Percentiles rank a stretch among this genome's conserved stretches.
phyloP scores from a whole-genome alignment of 2,797 vertebrate genomes.

The Gallinago stenura region DNA sequence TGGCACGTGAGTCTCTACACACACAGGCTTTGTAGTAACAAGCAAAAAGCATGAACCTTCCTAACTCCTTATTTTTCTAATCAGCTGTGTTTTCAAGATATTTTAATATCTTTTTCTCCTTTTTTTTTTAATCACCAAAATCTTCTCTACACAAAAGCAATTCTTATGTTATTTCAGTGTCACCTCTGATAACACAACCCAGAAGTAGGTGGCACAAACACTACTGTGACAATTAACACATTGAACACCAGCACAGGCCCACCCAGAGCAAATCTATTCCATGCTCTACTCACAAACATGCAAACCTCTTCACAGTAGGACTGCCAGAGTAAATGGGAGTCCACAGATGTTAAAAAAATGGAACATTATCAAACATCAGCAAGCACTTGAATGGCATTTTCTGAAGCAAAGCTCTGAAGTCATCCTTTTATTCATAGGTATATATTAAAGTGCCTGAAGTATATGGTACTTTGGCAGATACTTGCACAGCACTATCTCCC shows the following conservation, averaged over 20 bases:
- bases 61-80: not conserved
- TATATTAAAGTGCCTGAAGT: not conserved
- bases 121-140: not conserved
- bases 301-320: not conserved
- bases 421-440: not conserved
- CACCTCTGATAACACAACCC: not conserved
- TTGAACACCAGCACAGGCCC: not conserved
- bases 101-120: rapidly evolving
- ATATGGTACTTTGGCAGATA: not conserved
- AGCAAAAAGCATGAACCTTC: not conserved
- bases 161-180: not conserved
- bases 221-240: not conserved
- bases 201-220: not conserved
- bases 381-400: not conserved
- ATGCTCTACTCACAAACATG: not conserved
- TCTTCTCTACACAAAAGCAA: not conserved
- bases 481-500: not conserved
- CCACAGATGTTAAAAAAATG: not conserved
- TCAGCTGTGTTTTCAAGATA: not conserved
- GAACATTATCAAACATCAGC: not conserved
- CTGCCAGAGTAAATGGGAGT: not conserved
- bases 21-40: not conserved
- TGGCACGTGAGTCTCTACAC: not conserved
- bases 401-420: not conserved
- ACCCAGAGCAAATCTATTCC: not conserved